A percentile compares a stretch with the other conserved stretches of the same genome.
phyloP scores from a whole-genome alignment of 2,113 vertebrate genomes.

The Euleptes europaea region DNA sequence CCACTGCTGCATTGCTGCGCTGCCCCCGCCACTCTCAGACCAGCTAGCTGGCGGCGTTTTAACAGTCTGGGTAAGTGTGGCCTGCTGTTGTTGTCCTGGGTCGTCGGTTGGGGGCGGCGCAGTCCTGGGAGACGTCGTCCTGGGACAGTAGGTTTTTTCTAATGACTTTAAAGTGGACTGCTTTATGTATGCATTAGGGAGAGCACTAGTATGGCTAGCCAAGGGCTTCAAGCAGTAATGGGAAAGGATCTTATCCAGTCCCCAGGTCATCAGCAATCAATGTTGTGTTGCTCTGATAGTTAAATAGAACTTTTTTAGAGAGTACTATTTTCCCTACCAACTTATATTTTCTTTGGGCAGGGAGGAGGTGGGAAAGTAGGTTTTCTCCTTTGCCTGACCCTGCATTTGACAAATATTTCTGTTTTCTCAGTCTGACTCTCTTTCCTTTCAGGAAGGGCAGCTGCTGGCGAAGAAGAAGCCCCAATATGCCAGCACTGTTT shows the following conservation, averaged over 20 bases:
- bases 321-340: not conserved
- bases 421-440: not conserved
- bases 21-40: no score
- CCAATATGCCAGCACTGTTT: slow-evolving; percentile 77
- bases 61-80: no score
- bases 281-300: not conserved
- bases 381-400: not conserved
- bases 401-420: not conserved
- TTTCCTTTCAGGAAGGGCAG: slow-evolving; percentile 79
- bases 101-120: no score
- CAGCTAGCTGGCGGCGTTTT: no score
- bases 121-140: no score
- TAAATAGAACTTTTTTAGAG: not conserved
- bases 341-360: not conserved
- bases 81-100: no score
- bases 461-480: slow-evolving; percentile 83
- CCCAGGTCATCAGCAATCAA: not conserved
- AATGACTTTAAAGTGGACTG: not conserved
- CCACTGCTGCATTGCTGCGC: no score
- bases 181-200: no score
- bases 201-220: no score
- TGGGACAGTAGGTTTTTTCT: not conserved
- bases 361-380: not conserved
- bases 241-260: no score
- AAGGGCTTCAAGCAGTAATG: no score